Conservation (phyloP, 1,140 invertebrate species). For the Tetramorium simillimum region DNA sequence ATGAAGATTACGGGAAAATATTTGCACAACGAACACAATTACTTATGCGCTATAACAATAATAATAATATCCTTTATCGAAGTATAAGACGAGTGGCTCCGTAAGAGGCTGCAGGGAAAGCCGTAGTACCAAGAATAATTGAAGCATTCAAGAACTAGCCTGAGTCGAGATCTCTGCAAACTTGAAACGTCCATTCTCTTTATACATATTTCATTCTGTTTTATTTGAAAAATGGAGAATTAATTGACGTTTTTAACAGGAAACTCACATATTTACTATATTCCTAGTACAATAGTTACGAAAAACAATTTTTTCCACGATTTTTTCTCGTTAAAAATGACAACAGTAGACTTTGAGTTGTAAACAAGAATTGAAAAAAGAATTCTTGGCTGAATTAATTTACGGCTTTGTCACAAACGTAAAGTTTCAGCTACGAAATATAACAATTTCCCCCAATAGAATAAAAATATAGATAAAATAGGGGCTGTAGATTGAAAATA, state of each 20-base stretch:
- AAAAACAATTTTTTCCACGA: not conserved
- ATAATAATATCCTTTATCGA: conserved; percentile 42
- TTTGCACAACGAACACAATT: conserved; percentile 44
- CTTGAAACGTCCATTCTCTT: not conserved
- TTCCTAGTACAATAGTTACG: not conserved
- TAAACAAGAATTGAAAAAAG: not conserved
- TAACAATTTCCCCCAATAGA: not conserved
- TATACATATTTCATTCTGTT: conserved; percentile 7
- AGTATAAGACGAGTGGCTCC: not conserved
- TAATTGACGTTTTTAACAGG: not conserved
- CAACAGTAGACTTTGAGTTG: not conserved
- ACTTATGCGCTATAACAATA: conserved; percentile 35
- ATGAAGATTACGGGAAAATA: conserved; percentile 47
- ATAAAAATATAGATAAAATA: not conserved
- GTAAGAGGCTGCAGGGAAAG: not conserved
- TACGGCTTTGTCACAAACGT: not conserved
- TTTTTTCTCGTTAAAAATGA: not conserved
- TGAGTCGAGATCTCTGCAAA: conserved; percentile 18
- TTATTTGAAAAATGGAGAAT: conserved; percentile 9
- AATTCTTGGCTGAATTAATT: not conserved
- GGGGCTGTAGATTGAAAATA: not conserved
- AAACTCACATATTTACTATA: not conserved
- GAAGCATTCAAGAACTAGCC: not conserved
- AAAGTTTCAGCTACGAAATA: not conserved
- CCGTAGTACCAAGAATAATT: not conserved